Base-by-base conservation (phyloP, 2,888 invertebrate species). In the Brachypalpus laphriformis region DNA sequence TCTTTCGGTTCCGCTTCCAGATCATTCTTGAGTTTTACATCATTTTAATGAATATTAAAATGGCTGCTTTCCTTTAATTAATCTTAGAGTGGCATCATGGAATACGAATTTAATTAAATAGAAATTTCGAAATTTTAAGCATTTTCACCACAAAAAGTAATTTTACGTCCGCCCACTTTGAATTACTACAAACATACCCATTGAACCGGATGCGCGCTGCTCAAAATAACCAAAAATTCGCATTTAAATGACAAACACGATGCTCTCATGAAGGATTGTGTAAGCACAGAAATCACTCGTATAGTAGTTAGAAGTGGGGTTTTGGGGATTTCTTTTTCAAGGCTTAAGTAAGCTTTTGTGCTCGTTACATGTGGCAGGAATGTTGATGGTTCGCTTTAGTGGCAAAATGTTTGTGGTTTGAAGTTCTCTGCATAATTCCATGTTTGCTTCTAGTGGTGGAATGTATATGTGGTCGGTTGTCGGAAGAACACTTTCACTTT, bases 231-330 rank as follows among this genome's bases (percentile, higher is more conserved):
- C 71, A 47, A 47, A 59, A 71, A 34, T 49, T 59, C 47, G 22
- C 45, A 71, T 71, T 71, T 71, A 47, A 59, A 71, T 71, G 71
- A 71, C 59, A 71, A 71, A 71, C 47, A 71, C 22, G 71, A 49
- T 47, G 45, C 34, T 14, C 34, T 11, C 34, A 57, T 16, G 34
- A 31, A 22, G 56, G 40, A 9, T 49, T 9, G 56, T 9, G 20
- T 47, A 20, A 22, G 34, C 51, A 14, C 18, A 28, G 37, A 16
- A 66, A 42, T 57, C 56, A 56, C 70, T 56, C 28, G 20, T 7
- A 18, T 25, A 18, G 16, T 40, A 18, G 6, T 40, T 2, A 3
- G 6, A 6, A n/a, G 34, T 37, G 5, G 37, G 14, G 34, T n/a
- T n/a, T n/a, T 16, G 4, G 22, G 22, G 49, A 11, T 11, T 25